These are phyloP conservation scores for Psettodes erumei DNA, from an alignment of 2,113 vertebrate genomes.

Conservation along the genomic window DNA sequence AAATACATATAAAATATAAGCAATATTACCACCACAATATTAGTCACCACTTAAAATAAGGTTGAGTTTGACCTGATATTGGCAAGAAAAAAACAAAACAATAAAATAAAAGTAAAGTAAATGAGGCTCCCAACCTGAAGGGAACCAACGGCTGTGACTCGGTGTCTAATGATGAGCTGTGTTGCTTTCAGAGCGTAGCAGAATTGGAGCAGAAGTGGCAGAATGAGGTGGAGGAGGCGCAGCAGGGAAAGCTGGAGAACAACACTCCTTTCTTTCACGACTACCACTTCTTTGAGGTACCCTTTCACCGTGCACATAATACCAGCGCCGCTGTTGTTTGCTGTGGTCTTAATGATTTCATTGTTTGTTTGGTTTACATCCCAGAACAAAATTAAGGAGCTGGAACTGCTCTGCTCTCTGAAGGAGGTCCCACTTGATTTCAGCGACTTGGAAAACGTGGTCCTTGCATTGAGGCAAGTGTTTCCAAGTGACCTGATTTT, in stretches of 20 bases:
- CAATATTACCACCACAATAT: background rate
- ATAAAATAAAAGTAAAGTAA: background rate
- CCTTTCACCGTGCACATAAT: background rate
- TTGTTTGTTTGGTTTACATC: constrained; percentile 56
- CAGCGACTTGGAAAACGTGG: constrained; percentile 95
- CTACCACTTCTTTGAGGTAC: constrained; percentile 97
- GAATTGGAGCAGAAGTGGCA: constrained; percentile 99
- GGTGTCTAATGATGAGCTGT: constrained; percentile 19
- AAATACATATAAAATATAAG: background rate
- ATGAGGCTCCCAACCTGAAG: background rate
- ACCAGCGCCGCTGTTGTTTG: background rate
- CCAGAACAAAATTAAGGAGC: constrained; percentile 97
- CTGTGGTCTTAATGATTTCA: constrained; percentile 13
- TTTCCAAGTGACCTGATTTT: background rate
- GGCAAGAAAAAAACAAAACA: background rate
- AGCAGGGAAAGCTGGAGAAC: constrained; percentile 95
- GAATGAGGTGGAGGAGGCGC: constrained; percentile 93
- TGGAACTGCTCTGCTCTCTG: constrained; percentile 96
- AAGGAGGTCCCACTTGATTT: constrained; percentile 96
- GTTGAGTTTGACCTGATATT: background rate
- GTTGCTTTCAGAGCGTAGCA: constrained; percentile 89
- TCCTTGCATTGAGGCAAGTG: constrained; percentile 90
- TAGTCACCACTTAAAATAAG: constrained; percentile 3
- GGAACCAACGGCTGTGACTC: background rate
- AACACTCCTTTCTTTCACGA: constrained; percentile 96